phyloP scores from a whole-genome alignment of 2,888 invertebrate genomes.

The Muscina levida region DNA sequence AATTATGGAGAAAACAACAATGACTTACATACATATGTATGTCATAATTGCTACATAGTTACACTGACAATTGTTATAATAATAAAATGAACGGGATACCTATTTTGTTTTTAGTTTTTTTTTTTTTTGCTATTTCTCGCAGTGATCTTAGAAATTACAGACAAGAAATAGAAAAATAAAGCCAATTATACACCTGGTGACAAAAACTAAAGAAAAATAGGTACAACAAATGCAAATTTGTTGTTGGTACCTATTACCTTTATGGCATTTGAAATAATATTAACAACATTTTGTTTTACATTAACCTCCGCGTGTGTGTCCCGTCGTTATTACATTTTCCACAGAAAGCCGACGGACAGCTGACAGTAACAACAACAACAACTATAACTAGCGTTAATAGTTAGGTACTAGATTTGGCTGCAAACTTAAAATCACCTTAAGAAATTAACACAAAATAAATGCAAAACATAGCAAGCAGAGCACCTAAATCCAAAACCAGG shows the following conservation, averaged over 20 bases:
- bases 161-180: conserved; percentile 1
- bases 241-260: too few species aligned
- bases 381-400: too few species aligned
- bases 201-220: too few species aligned
- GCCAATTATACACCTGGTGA: conserved; percentile 13
- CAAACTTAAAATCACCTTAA: conserved; percentile 60
- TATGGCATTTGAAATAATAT: too few species aligned
- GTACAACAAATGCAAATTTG: too few species aligned
- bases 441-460: conserved; percentile 47
- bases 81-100: conserved; percentile 21
- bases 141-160: conserved; percentile 44
- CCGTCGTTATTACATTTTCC: too few species aligned
- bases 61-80: conserved; percentile 15
- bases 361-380: conserved; percentile 42
- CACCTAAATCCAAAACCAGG: conserved; percentile 30
- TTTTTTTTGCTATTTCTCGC: conserved; percentile 3
- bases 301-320: too few species aligned
- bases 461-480: conserved; percentile 48
- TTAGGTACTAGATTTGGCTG: too few species aligned
- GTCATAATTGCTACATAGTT: too few species aligned
- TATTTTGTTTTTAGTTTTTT: not conserved
- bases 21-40: too few species aligned
- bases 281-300: too few species aligned
- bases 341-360: too few species aligned
- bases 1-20: conserved; percentile 38